These are phyloP conservation scores for Brachyptera putata DNA, from an alignment of 2,888 invertebrate species.

Conservation along the genomic window DNA sequence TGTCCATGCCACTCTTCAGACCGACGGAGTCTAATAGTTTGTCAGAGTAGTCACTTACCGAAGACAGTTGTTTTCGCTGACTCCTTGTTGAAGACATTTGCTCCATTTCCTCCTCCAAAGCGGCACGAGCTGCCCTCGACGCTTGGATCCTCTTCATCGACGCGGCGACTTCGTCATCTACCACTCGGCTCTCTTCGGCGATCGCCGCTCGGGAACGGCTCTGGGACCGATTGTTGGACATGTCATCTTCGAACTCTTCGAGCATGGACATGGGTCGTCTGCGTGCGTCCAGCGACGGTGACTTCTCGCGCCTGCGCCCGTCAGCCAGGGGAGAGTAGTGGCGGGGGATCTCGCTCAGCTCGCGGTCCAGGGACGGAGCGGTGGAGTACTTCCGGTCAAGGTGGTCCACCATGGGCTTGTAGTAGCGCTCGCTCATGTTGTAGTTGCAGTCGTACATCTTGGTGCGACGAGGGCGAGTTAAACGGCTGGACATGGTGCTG, in stretches of 20 bases:
- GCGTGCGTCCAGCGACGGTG: constrained; percentile 21
- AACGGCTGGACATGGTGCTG: constrained; percentile 24
- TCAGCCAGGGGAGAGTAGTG: constrained; percentile 45
- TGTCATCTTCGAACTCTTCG: constrained; percentile 29
- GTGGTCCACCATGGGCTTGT: constrained; percentile 70
- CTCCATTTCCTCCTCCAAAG: constrained; percentile 58
- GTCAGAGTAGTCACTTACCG: constrained; percentile 52
- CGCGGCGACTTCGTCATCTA: constrained; percentile 48
- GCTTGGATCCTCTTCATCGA: constrained; percentile 48
- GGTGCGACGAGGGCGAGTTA: constrained; percentile 61
- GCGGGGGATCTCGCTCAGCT: constrained; percentile 30
- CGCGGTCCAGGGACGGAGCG: constrained; percentile 44
- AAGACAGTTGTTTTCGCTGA: background rate
- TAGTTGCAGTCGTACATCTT: constrained; percentile 84
- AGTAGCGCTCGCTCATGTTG: constrained; percentile 78
- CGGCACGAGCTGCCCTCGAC: constrained; percentile 46
- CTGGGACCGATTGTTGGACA: constrained; percentile 20
- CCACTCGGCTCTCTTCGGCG: constrained; percentile 24
- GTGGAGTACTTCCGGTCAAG: constrained; percentile 66
- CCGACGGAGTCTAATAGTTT: constrained; percentile 63
- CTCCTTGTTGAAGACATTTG: constrained; percentile 54
- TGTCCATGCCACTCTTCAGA: constrained; percentile 32
- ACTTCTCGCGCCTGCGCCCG: constrained; percentile 41
- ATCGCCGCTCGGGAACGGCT: constrained; percentile 17
- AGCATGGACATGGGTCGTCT: constrained; percentile 25